phyloP scores from a whole-genome alignment of 1,140 invertebrate species.

The Hylaeus anthracinus region DNA sequence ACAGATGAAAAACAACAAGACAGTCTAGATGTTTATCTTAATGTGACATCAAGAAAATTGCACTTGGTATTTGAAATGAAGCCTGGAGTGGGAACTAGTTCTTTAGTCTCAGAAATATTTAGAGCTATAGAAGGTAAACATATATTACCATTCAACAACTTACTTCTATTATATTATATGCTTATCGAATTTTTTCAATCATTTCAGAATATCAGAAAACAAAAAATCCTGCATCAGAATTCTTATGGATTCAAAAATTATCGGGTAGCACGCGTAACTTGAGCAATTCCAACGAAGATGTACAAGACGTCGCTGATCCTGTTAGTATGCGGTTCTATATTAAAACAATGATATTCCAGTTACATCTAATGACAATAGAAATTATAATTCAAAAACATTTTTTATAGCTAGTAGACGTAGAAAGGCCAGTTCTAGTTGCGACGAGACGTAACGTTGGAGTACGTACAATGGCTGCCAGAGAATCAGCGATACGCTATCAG shows the following conservation, averaged over 20 bases:
- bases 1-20: slow-evolving; percentile 80
- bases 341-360: not conserved
- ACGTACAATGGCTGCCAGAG: slow-evolving; percentile 88
- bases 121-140: slow-evolving; percentile 75
- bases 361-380: not conserved
- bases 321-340: slow-evolving; percentile 66
- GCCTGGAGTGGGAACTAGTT: slow-evolving; percentile 83
- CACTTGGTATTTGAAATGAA: slow-evolving; percentile 85
- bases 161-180: slow-evolving; percentile 27
- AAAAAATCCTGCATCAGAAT: slow-evolving; percentile 72
- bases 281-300: slow-evolving; percentile 60
- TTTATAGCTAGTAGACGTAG: slow-evolving; percentile 70
- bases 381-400: slow-evolving; percentile 2
- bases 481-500: slow-evolving; percentile 89
- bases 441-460: slow-evolving; percentile 85
- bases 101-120: slow-evolving; percentile 82
- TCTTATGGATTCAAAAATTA: slow-evolving; percentile 75
- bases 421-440: slow-evolving; percentile 83
- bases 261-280: slow-evolving; percentile 70
- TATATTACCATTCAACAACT: not conserved
- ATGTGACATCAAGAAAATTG: slow-evolving; percentile 82
- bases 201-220: slow-evolving; percentile 79
- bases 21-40: slow-evolving; percentile 83
- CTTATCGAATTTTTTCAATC: not conserved
- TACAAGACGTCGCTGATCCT: slow-evolving; percentile 61